phyloP scores from a whole-genome alignment of 2,113 vertebrate genomes.

The Coturnix japonica region DNA sequence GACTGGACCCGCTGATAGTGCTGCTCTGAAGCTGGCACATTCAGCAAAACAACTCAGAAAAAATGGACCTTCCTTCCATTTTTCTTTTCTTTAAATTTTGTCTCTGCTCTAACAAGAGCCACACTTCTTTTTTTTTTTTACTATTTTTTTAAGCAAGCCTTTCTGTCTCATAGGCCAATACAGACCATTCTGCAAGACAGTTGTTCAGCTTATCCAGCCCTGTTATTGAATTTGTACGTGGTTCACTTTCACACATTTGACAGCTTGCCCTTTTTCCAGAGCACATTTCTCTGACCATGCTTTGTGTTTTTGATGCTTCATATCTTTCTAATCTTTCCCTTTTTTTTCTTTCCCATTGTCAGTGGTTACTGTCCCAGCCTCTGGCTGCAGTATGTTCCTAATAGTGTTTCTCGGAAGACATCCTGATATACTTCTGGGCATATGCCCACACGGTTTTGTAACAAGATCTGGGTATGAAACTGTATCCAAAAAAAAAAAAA shows the following conservation, averaged over 20 bases:
- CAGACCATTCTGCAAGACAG: not conserved
- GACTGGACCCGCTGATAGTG: not conserved
- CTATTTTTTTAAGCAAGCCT: not conserved
- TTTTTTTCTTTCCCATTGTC: conserved; percentile 17
- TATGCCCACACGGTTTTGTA: not conserved
- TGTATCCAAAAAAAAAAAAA: not conserved
- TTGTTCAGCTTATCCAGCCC: not conserved
- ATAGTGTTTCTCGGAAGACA: conserved; percentile 7
- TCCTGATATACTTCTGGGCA: not conserved
- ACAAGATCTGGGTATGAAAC: not conserved
- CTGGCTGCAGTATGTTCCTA: not conserved
- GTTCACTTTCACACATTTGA: not conserved
- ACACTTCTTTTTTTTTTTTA: not conserved
- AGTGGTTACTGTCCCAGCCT: not conserved
- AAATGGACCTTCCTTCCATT: not conserved
- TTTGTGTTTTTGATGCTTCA: not conserved
- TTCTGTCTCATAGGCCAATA: not conserved
- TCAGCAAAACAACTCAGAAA: not conserved
- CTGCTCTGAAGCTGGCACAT: not conserved
- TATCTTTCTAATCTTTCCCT: conserved; percentile 14
- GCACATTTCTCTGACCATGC: not conserved
- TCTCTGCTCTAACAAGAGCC: not conserved
- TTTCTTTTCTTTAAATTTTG: not conserved
- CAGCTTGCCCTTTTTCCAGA: conserved; percentile 35
- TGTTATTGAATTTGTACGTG: conserved; percentile 4